Percentiles rank a stretch among this genome's conserved stretches.
Conservation (phyloP, 2,113 vertebrate species). For the Limanda limanda region DNA sequence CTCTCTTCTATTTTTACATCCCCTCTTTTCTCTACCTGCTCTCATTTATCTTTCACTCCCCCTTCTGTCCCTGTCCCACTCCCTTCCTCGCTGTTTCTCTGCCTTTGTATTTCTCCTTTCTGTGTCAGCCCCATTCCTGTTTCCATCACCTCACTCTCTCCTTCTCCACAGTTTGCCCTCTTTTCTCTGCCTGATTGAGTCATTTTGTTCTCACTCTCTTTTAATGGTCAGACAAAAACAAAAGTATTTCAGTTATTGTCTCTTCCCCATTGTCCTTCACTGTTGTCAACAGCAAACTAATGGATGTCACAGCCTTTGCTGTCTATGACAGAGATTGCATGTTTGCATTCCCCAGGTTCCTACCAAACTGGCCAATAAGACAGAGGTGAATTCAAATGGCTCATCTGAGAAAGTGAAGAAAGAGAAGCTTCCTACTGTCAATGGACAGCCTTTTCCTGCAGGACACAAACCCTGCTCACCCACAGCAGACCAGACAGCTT, state of each 20-base stretch:
- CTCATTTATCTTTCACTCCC: constrained; percentile 81
- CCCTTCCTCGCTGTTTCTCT: constrained; percentile 61
- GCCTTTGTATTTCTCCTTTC: constrained; percentile 75
- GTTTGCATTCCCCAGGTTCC: constrained; percentile 73
- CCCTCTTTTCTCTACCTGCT: constrained; percentile 79
- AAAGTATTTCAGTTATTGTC: constrained; percentile 56
- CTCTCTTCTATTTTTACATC: constrained; percentile 80
- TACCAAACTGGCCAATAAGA: constrained; percentile 74
- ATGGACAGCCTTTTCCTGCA: constrained; percentile 48
- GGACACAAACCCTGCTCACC: constrained; percentile 62
- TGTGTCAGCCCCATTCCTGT: constrained; percentile 73
- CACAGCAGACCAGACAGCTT: constrained; percentile 49
- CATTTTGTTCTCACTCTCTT: constrained; percentile 64
- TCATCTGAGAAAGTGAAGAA: constrained; percentile 71
- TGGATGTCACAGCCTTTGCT: constrained; percentile 37
- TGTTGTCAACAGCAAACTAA: constrained; percentile 45
- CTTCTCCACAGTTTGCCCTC: constrained; percentile 66
- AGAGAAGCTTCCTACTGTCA: constrained; percentile 61
- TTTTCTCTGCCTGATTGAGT: constrained; percentile 71
- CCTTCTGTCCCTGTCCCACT: constrained; percentile 62
- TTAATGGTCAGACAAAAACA: constrained; percentile 57
- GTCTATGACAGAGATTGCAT: constrained; percentile 55
- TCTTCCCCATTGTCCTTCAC: constrained; percentile 22
- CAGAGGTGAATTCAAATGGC: constrained; percentile 72
- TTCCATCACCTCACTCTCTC: constrained; percentile 68